A percentile compares a stretch with the other conserved stretches of the same genome.
These are phyloP conservation scores for Porites lutea DNA, from an alignment of 64 coral and sea anemone genomes.

Conservation along the genomic window DNA sequence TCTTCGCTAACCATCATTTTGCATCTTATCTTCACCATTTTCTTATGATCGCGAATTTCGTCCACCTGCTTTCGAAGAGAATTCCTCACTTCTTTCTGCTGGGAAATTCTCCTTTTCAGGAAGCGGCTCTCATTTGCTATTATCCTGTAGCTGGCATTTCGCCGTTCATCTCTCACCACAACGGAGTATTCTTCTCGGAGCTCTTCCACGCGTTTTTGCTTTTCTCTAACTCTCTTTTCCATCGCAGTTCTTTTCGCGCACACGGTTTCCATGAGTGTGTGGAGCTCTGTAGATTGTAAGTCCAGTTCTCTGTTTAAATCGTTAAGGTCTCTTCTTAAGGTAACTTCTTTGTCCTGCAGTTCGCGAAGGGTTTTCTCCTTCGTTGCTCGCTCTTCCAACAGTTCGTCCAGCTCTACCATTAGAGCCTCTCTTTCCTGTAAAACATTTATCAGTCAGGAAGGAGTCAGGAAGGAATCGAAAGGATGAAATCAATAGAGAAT, in stretches of 20 bases:
- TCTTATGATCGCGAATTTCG: neutral
- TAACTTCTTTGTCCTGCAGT: neutral
- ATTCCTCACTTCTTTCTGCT: neutral
- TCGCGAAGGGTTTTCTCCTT: neutral
- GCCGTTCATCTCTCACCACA: neutral
- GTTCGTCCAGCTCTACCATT: neutral
- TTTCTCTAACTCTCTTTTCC: neutral
- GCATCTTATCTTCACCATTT: neutral
- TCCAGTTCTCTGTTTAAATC: conserved; percentile 6
- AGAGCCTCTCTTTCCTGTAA: neutral
- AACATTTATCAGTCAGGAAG: neutral
- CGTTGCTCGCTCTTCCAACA: neutral
- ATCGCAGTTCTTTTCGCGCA: neutral
- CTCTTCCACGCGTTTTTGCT: neutral
- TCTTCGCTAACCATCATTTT: neutral
- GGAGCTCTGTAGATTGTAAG: neutral
- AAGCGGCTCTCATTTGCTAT: neutral
- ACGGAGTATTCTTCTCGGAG: neutral
- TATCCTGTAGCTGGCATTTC: neutral
- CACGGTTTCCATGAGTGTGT: neutral
- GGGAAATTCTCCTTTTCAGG: neutral
- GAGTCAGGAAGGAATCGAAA: too few species aligned
- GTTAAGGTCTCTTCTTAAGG: neutral
- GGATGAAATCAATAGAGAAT: too few species aligned
- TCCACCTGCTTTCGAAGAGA: neutral